Percentiles rank a stretch among this genome's conserved stretches.
Conservation (phyloP, 1,140 invertebrate species). For the Andrena cerasifolii region DNA sequence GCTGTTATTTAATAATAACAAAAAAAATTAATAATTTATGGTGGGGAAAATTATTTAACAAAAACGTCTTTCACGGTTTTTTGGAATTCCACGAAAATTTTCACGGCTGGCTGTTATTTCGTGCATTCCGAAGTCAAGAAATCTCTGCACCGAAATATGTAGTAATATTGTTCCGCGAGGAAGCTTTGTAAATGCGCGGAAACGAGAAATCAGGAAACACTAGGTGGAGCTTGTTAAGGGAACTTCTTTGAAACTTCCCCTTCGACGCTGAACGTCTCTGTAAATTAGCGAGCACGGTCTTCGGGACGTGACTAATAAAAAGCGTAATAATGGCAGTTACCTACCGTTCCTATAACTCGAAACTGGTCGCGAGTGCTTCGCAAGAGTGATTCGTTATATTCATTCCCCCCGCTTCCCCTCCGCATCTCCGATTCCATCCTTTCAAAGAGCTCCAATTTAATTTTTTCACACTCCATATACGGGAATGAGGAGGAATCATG, state of each 20-base stretch:
- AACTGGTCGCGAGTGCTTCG: neutral
- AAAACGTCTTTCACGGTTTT: neutral
- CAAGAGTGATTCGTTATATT: constrained; percentile 19
- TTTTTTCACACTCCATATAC: neutral
- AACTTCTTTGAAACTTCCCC: constrained; percentile 55
- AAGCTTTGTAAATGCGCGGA: constrained; percentile 39
- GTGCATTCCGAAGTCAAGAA: neutral
- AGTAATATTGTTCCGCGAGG: constrained; percentile 23
- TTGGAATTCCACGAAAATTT: neutral
- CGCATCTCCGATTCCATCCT: neutral
- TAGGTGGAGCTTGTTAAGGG: constrained; percentile 49
- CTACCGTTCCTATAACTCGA: constrained; percentile 19
- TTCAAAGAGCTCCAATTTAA: neutral
- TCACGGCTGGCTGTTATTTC: neutral
- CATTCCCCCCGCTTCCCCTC: neutral
- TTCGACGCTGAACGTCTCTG: constrained; percentile 42
- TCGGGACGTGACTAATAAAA: constrained; percentile 57
- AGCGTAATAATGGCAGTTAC: constrained; percentile 42
- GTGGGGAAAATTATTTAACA: too few species aligned
- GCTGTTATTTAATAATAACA: too few species aligned
- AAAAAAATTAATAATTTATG: too few species aligned
- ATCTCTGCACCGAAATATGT: too few species aligned
- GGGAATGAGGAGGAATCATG: too few species aligned
- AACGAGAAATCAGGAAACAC: constrained; percentile 47
- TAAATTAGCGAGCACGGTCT: constrained; percentile 46